phyloP scores from a whole-genome alignment of 1,140 invertebrate species.

The Leptinotarsa lineolata region DNA sequence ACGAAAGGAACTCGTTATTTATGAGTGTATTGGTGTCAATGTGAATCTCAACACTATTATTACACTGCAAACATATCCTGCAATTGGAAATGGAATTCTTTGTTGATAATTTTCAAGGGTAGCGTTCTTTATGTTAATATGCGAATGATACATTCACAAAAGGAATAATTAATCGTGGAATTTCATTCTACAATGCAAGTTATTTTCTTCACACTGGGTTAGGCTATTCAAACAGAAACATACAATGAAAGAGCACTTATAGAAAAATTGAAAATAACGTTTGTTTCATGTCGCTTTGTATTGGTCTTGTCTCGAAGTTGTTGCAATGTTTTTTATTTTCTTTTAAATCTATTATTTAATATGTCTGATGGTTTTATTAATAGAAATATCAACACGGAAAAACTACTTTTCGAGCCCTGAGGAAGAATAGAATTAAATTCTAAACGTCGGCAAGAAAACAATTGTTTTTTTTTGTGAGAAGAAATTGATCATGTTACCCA shows the following conservation, averaged over 20 bases:
- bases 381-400: no score
- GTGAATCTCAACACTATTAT: background rate
- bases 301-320: no score
- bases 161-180: conserved; percentile 3
- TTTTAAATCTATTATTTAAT: no score
- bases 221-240: background rate
- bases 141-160: conserved; percentile 5
- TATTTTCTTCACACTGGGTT: background rate
- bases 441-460: no score
- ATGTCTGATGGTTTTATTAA: no score
- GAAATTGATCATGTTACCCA: no score
- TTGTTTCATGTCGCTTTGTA: no score
- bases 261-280: no score
- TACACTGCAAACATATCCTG: background rate
- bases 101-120: background rate
- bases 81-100: background rate
- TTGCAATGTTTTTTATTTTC: no score
- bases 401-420: no score
- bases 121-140: background rate
- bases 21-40: background rate
- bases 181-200: background rate
- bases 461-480: no score
- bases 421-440: no score
- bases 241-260: background rate
- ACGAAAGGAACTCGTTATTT: conserved; percentile 1